Conservation (phyloP, 2,888 invertebrate genomes). For the Thereva unica region DNA sequence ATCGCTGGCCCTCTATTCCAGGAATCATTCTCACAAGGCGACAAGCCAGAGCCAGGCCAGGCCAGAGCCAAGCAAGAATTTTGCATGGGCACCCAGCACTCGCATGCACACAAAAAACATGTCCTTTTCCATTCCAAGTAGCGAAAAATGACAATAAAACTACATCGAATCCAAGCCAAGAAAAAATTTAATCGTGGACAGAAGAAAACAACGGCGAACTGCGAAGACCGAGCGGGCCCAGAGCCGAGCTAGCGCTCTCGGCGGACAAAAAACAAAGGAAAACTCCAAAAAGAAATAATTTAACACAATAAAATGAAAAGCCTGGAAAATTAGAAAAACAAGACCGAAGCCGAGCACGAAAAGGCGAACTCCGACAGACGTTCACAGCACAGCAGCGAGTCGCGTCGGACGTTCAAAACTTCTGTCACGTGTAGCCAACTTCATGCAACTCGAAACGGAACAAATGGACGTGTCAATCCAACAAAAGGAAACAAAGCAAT, state of each 20-base stretch:
- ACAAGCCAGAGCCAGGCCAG: neutral
- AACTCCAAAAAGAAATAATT: constrained; percentile 19
- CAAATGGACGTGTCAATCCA: constrained; percentile 15
- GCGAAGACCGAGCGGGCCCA: constrained; percentile 15
- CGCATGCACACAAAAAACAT: constrained; percentile 6
- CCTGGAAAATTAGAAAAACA: constrained; percentile 15
- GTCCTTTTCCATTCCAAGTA: constrained; percentile 27
- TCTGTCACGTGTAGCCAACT: neutral
- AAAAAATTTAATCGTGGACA: constrained; percentile 16
- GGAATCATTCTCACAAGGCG: constrained; percentile 28
- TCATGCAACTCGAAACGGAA: constrained; percentile 2
- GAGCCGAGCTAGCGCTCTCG: neutral
- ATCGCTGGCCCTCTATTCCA: constrained; percentile 8
- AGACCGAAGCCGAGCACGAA: constrained; percentile 19
- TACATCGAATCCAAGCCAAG: constrained; percentile 12
- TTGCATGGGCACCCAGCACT: constrained; percentile 16
- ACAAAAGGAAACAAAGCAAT: constrained; percentile 8
- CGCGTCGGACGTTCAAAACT: too few relatives aligned
- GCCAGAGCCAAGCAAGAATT: neutral
- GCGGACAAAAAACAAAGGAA: constrained; percentile 13
- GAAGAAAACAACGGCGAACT: constrained; percentile 1
- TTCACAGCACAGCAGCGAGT: too few relatives aligned
- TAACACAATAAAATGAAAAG: constrained; percentile 21
- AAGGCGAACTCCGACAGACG: neutral
- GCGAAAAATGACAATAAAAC: constrained; percentile 31